Conservation (phyloP, 2,797 vertebrate species). For the Mico argentatus region DNA sequence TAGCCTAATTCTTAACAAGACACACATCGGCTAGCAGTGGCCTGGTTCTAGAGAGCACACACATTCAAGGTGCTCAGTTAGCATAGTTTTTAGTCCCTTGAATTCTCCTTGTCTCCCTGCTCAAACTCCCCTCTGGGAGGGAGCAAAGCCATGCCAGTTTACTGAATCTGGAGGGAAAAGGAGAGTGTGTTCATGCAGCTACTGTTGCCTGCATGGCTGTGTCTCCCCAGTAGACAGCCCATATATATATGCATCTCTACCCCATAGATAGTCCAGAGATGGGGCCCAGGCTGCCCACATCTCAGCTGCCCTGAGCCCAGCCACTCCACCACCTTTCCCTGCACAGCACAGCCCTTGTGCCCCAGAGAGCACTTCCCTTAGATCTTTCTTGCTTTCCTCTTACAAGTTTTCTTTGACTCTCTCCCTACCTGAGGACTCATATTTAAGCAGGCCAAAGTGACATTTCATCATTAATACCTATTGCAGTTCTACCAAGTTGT, state of each 20-base stretch:
- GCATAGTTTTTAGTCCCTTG: accelerated
- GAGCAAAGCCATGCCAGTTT: accelerated
- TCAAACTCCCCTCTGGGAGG: not conserved
- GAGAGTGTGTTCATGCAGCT: no score
- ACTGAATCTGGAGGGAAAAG: not conserved
- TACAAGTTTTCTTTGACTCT: not conserved
- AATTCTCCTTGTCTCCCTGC: no score
- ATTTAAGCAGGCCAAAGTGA: constrained; percentile 58
- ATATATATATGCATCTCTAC: no score
- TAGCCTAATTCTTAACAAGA: not conserved
- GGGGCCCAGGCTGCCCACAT: not conserved
- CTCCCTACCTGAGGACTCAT: not conserved
- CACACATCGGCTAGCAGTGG: accelerated
- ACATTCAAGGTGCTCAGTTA: accelerated
- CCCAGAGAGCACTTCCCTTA: no score
- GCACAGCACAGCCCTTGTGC: not conserved
- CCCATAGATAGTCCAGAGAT: not conserved
- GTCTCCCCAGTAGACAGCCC: not conserved
- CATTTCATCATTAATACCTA: constrained; percentile 72
- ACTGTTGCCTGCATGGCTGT: accelerated
- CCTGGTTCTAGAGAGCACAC: not conserved
- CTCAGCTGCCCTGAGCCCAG: not conserved
- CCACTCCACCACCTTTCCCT: not conserved
- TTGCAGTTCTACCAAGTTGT: constrained; percentile 58
- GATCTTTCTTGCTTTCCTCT: accelerated